These are phyloP conservation scores for Sinocyclocheilus maitianheensis DNA, from an alignment of 2,113 vertebrate genomes.

Conservation along the genomic window DNA sequence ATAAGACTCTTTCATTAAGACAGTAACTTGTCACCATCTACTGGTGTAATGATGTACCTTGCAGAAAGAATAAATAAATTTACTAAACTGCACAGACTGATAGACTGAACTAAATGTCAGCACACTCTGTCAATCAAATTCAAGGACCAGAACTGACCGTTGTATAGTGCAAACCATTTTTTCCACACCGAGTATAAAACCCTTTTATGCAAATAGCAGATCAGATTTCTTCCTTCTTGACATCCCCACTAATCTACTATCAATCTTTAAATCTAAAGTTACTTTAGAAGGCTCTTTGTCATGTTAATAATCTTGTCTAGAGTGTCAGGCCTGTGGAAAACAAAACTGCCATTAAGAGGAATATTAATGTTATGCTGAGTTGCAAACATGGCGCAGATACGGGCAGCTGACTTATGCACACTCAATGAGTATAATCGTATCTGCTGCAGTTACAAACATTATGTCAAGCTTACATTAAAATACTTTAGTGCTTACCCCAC, in stretches of 20 bases:
- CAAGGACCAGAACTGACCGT: not conserved
- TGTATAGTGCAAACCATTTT: not conserved
- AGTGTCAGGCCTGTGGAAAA: slow-evolving; percentile 8
- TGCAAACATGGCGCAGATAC: not conserved
- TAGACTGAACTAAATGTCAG: not conserved
- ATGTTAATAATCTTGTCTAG: slow-evolving; percentile 14
- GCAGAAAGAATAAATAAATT: not conserved
- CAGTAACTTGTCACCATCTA: not conserved
- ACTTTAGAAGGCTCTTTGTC: slow-evolving; percentile 20
- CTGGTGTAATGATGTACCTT: not conserved
- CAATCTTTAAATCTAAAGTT: slow-evolving; percentile 18
- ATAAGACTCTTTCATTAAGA: not conserved
- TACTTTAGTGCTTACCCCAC: too few relatives aligned
- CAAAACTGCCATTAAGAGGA: not conserved
- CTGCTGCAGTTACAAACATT: not conserved
- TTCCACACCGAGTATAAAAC: not conserved
- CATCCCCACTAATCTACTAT: not conserved
- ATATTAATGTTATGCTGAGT: not conserved
- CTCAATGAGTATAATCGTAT: not conserved
- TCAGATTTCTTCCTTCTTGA: slow-evolving; percentile 11
- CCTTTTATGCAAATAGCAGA: slow-evolving; percentile 8
- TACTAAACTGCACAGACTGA: not conserved
- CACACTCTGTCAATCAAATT: not conserved
- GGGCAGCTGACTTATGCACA: not conserved
- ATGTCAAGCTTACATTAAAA: not conserved